phyloP scores from a whole-genome alignment of 1,140 invertebrate genomes.

The Drosophila prosaltans region DNA sequence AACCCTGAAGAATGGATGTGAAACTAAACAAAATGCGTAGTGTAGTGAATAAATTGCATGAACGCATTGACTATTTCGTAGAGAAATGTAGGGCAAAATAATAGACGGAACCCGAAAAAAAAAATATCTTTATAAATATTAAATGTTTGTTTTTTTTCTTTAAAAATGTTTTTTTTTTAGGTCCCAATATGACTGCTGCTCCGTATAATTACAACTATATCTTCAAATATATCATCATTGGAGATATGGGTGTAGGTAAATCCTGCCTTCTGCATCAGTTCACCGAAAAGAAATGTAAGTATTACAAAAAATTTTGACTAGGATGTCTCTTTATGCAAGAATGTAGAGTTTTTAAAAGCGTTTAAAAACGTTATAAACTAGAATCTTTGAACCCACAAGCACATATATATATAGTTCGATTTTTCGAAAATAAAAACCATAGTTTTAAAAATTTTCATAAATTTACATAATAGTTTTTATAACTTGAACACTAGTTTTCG shows the following conservation, averaged over 20 bases:
- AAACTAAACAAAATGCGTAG: conserved; percentile 57
- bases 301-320: neutral
- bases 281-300: conserved; percentile 99
- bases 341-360: no score
- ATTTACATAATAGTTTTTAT: no score
- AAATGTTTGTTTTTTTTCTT: neutral
- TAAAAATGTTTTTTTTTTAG: conserved; percentile 28
- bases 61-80: conserved; percentile 62
- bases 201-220: conserved; percentile 99
- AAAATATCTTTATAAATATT: neutral
- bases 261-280: conserved; percentile 99
- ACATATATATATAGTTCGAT: no score
- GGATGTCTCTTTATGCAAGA: no score
- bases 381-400: no score
- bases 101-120: no score
- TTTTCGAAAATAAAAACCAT: no score
- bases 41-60: conserved; percentile 66
- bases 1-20: conserved; percentile 21
- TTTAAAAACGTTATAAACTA: no score
- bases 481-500: no score
- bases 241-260: conserved; percentile 98
- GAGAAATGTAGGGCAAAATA: conserved; percentile 57
- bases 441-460: no score
- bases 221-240: conserved; percentile 99
- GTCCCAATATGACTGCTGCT: conserved; percentile 90